Evolutionary conservation across 1,140 invertebrate species (phyloP).

Genomic region (Solen grandis): DNA sequence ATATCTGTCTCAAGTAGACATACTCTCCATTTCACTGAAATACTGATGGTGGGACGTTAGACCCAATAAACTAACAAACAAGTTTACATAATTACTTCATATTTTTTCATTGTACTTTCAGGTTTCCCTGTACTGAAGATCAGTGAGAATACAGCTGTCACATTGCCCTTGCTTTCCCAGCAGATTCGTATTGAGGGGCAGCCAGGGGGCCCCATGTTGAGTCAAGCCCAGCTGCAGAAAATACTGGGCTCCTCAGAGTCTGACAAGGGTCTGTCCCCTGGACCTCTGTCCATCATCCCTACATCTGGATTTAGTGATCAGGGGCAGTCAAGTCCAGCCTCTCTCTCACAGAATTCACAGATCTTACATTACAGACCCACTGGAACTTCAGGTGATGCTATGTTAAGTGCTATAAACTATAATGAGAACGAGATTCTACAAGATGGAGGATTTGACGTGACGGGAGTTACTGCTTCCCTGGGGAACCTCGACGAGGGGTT

Average conservation of each 20-base stretch:
- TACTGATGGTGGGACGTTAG: no score
- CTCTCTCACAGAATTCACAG: constrained; percentile 57
- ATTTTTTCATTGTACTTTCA: constrained; percentile 8
- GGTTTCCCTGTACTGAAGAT: constrained; percentile 42
- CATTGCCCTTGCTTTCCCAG: constrained; percentile 36
- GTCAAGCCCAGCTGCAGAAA: constrained; percentile 47
- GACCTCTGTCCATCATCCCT: constrained; percentile 70
- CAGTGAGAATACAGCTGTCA: constrained; percentile 31
- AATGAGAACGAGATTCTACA: constrained; percentile 79
- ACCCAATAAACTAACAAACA: no score
- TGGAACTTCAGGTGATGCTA: constrained; percentile 77
- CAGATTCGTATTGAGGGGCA: constrained; percentile 52
- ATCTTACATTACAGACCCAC: constrained; percentile 68
- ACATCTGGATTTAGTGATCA: constrained; percentile 71
- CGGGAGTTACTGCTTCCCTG: constrained; percentile 66
- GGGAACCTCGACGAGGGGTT: constrained; percentile 78
- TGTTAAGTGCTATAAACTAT: constrained; percentile 80
- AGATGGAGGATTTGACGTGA: constrained; percentile 79
- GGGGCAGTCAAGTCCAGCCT: constrained; percentile 74
- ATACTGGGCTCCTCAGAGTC: constrained; percentile 40
- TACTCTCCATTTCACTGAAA: no score
- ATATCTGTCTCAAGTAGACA: no score
- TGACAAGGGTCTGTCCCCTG: constrained; percentile 73
- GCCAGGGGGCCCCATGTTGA: constrained; percentile 49
- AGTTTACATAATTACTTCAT: no score